phyloP scores from a whole-genome alignment of 2,888 invertebrate genomes.

The Dermolepida albohirtum region DNA sequence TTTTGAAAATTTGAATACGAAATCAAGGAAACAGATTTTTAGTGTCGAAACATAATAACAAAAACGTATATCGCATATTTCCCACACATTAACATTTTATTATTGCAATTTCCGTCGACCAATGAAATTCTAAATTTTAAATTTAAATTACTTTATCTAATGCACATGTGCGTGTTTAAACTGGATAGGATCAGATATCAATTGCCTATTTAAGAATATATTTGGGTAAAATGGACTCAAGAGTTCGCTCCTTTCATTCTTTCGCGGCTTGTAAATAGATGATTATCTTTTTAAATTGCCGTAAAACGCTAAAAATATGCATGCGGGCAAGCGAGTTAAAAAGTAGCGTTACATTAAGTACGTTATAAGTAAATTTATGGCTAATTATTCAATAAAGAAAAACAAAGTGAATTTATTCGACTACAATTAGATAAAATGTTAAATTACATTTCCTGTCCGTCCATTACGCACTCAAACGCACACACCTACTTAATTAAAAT shows the following conservation, averaged over 20 bases:
- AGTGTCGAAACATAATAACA: too few species aligned
- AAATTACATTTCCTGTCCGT: slow-evolving; percentile 31
- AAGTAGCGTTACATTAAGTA: slow-evolving; percentile 15
- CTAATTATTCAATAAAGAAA: slow-evolving; percentile 35
- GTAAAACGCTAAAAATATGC: slow-evolving; percentile 34
- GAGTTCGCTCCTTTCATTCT: slow-evolving; percentile 10
- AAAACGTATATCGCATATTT: too few species aligned
- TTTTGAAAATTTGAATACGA: too few species aligned
- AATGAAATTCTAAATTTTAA: too few species aligned
- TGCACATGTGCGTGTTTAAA: too few species aligned
- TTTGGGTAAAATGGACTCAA: neutral
- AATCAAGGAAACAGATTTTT: too few species aligned
- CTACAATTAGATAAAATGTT: slow-evolving; percentile 29
- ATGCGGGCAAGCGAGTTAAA: slow-evolving; percentile 29
- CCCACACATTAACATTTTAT: too few species aligned
- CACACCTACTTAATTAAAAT: slow-evolving; percentile 23
- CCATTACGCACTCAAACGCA: slow-evolving; percentile 15
- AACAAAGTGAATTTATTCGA: slow-evolving; percentile 35
- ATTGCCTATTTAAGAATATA: neutral
- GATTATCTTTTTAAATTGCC: slow-evolving; percentile 34
- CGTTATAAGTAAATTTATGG: slow-evolving; percentile 21
- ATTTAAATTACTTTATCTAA: too few species aligned
- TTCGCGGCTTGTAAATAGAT: slow-evolving; percentile 12
- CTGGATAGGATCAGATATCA: neutral
- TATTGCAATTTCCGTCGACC: too few species aligned